These are phyloP conservation scores for Gadus chalcogrammus DNA, from an alignment of 2,113 vertebrate genomes.

Conservation along the genomic window DNA sequence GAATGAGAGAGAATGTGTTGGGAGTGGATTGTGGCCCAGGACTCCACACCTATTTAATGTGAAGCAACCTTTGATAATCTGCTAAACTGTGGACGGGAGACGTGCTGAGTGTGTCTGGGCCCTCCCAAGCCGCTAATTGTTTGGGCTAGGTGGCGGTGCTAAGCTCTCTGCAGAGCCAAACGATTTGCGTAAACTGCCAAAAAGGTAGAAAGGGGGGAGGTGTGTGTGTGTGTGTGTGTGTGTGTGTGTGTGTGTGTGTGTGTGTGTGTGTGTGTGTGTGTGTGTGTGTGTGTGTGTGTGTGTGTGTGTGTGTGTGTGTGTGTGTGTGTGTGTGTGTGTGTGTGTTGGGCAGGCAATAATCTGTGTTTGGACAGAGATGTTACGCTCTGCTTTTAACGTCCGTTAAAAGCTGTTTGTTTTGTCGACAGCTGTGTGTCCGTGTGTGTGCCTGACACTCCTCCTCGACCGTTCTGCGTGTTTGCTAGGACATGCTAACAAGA, in stretches of 20 bases:
- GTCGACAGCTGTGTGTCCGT: too few relatives aligned
- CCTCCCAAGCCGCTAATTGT: too few relatives aligned
- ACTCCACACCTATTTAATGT: too few relatives aligned
- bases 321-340: conserved; percentile 14
- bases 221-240: conserved; percentile 16
- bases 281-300: conserved; percentile 1
- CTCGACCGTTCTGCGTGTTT: conserved; percentile 31
- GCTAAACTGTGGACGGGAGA: too few relatives aligned
- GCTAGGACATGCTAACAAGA: conserved; percentile 11
- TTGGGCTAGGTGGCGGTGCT: too few relatives aligned
- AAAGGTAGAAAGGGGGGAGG: neutral
- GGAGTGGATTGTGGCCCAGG: too few relatives aligned
- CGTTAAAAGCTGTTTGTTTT: too few relatives aligned
- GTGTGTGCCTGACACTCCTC: neutral
- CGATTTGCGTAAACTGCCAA: conserved; percentile 49
- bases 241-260: conserved; percentile 18
- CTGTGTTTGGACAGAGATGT: too few relatives aligned
- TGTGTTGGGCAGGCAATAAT: neutral
- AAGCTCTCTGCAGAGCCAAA: conserved; percentile 19
- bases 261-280: neutral
- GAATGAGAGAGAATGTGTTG: too few relatives aligned
- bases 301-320: conserved; percentile 13
- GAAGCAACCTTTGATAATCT: too few relatives aligned
- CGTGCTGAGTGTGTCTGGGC: too few relatives aligned
- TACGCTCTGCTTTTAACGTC: too few relatives aligned